phyloP scores from a whole-genome alignment of 2,113 vertebrate species.

The Leptobrachium leishanense region DNA sequence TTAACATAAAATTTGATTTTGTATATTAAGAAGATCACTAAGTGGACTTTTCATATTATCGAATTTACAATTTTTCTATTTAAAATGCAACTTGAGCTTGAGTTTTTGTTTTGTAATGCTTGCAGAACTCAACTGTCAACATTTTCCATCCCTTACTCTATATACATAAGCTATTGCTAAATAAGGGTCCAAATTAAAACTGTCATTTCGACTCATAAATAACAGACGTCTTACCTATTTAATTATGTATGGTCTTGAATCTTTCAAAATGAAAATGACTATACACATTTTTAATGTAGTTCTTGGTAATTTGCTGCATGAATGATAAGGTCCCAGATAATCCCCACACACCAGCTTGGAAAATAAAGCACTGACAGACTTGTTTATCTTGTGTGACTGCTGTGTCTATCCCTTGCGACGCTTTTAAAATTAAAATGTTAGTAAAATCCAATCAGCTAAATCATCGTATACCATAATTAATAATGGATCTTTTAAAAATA shows the following conservation, averaged over 20 bases:
- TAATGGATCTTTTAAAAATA: slow-evolving; percentile 68
- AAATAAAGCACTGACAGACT: slow-evolving; percentile 72
- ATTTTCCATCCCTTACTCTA: slow-evolving; percentile 56
- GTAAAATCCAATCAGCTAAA: slow-evolving; percentile 75
- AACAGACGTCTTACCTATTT: slow-evolving; percentile 79
- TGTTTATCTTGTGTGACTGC: slow-evolving; percentile 65
- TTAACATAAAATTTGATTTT: too few species aligned
- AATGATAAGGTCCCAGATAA: slow-evolving; percentile 79
- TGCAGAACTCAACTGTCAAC: slow-evolving; percentile 7
- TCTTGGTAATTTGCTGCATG: slow-evolving; percentile 77
- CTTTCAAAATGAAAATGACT: slow-evolving; percentile 80
- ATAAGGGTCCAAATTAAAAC: slow-evolving; percentile 79
- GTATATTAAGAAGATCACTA: too few species aligned
- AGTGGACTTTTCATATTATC: too few species aligned
- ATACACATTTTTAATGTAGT: slow-evolving; percentile 84
- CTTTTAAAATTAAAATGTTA: slow-evolving; percentile 75
- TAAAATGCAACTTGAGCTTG: too few species aligned
- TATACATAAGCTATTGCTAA: slow-evolving; percentile 65
- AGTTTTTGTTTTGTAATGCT: slow-evolving; percentile 18
- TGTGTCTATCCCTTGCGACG: slow-evolving; percentile 63
- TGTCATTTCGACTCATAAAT: slow-evolving; percentile 86
- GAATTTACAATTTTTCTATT: too few species aligned
- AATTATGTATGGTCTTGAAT: slow-evolving; percentile 84
- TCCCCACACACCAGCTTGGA: slow-evolving; percentile 76
- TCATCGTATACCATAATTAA: slow-evolving; percentile 71